Conservation (phyloP, 2,888 invertebrate species). For the Leptinotarsa tumamoca region DNA sequence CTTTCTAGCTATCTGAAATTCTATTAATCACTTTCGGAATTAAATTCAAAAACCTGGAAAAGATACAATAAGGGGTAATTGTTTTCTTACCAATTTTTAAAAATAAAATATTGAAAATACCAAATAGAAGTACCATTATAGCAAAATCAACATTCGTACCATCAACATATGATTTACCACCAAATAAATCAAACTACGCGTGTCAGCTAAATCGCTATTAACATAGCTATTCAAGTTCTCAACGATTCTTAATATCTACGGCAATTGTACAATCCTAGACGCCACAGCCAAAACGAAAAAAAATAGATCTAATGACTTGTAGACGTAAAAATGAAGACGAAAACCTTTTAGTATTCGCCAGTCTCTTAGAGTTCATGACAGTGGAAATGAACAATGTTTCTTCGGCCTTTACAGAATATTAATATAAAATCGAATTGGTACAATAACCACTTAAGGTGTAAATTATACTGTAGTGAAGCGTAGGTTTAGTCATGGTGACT, state of each 20-base stretch:
- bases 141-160: not conserved
- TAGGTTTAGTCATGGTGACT: conserved; percentile 27
- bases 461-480: conserved; percentile 33
- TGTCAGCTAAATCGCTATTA: not conserved
- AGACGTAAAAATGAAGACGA: conserved; percentile 30
- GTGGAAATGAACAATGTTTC: conserved; percentile 37
- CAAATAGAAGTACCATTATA: not conserved
- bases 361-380: not conserved
- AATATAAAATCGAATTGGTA: conserved; percentile 31
- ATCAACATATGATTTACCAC: not conserved
- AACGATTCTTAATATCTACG: not conserved
- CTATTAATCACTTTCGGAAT: too few relatives aligned
- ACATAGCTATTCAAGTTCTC: not conserved
- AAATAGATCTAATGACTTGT: not conserved
- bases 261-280: not conserved
- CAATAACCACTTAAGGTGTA: conserved; percentile 38
- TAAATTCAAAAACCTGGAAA: too few relatives aligned
- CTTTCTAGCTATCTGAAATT: too few relatives aligned
- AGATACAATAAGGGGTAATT: too few relatives aligned
- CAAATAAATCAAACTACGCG: conserved; percentile 5
- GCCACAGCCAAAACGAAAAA: not conserved
- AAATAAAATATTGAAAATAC: not conserved
- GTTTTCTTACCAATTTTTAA: too few relatives aligned
- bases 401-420: conserved; percentile 37
- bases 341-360: conserved; percentile 34